Evolutionary conservation across 2,888 invertebrate species (phyloP).

Genomic region (Hypomecis punctinalis): DNA sequence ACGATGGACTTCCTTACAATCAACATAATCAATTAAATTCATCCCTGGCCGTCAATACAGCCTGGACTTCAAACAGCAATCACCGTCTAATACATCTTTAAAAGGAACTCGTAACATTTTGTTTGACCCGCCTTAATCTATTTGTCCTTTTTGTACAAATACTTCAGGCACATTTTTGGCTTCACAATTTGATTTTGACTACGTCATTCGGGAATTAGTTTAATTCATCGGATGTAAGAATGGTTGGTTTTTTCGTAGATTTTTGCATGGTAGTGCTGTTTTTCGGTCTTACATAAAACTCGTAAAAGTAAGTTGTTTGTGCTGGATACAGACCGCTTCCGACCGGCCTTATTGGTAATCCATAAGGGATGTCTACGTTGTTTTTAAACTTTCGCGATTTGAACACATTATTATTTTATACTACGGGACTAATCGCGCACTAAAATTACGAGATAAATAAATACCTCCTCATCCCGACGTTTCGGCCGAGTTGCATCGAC

Average conservation of each 20-base stretch:
- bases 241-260: neutral
- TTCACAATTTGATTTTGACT: constrained; percentile 20
- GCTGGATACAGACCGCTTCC: too few relatives aligned
- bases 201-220: constrained; percentile 5
- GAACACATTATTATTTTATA: too few relatives aligned
- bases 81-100: constrained; percentile 22
- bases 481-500: too few relatives aligned
- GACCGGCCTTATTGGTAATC: too few relatives aligned
- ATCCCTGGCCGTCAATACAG: constrained; percentile 9
- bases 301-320: too few relatives aligned
- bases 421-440: too few relatives aligned
- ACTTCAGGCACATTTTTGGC: constrained; percentile 14
- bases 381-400: too few relatives aligned
- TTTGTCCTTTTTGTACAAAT: constrained; percentile 30
- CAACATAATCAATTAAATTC: constrained; percentile 4
- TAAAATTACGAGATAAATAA: too few relatives aligned
- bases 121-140: constrained; percentile 29
- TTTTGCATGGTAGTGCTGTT: too few relatives aligned
- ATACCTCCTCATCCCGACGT: too few relatives aligned
- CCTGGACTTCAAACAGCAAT: constrained; percentile 23
- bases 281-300: too few relatives aligned
- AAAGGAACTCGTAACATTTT: constrained; percentile 28
- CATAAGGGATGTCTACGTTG: too few relatives aligned
- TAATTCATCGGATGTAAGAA: neutral
- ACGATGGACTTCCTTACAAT: neutral